phyloP scores from a whole-genome alignment of 2,113 vertebrate species.

The Elanoides forficatus region DNA sequence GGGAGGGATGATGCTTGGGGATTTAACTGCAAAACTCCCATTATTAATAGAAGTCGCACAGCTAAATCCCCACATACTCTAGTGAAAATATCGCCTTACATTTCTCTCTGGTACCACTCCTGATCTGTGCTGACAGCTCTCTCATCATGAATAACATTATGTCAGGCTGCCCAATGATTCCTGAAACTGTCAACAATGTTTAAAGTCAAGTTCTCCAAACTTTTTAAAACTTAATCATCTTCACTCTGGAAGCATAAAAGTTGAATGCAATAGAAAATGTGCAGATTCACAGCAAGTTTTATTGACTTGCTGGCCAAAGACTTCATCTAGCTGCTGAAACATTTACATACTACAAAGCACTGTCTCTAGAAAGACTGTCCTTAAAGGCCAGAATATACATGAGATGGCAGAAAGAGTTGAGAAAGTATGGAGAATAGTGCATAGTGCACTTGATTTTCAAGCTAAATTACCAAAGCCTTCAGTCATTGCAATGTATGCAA shows the following conservation, averaged over 20 bases:
- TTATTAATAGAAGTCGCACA: conserved; percentile 15
- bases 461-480: background rate
- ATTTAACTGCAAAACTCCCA: conserved; percentile 30
- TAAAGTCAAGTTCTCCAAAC: conserved; percentile 66
- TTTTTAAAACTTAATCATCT: conserved; percentile 72
- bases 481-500: background rate
- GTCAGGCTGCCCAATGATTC: conserved; percentile 59
- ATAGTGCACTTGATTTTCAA: background rate
- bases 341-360: conserved; percentile 48
- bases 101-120: conserved; percentile 33
- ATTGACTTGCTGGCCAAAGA: conserved; percentile 42
- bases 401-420: background rate
- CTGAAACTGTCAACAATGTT: conserved; percentile 65
- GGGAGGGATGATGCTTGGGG: background rate
- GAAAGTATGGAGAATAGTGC: background rate
- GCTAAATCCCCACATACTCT: conserved; percentile 15
- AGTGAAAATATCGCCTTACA: conserved; percentile 7
- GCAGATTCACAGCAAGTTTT: conserved; percentile 44
- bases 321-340: conserved; percentile 47
- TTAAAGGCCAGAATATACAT: conserved; percentile 29
- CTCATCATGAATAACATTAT: conserved; percentile 64
- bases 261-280: conserved; percentile 59
- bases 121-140: conserved; percentile 57
- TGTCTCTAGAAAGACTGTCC: background rate
- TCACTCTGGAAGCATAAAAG: conserved; percentile 63